phyloP scores from a whole-genome alignment of 2,797 vertebrate species.

The Pempheris klunzingeri region DNA sequence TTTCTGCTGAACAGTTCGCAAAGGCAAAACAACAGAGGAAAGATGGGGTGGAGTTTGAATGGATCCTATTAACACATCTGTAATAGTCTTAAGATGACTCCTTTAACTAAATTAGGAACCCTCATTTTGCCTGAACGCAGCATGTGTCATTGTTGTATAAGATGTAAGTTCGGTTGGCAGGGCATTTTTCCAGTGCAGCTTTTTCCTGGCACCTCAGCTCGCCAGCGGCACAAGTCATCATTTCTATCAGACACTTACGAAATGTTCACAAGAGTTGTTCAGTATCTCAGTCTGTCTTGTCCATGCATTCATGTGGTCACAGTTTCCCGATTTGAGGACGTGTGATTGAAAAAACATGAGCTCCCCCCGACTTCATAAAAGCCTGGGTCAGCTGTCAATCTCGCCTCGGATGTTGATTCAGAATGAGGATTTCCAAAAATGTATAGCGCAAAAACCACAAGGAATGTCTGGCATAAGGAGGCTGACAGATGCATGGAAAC shows the following conservation, averaged over 20 bases:
- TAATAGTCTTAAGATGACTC: slow-evolving; percentile 64
- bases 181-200: slow-evolving; percentile 71
- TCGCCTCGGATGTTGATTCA: slow-evolving; percentile 75
- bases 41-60: slow-evolving; percentile 28
- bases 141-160: slow-evolving; percentile 68
- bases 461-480: slow-evolving; percentile 68
- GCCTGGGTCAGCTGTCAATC: slow-evolving; percentile 74
- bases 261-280: slow-evolving; percentile 73
- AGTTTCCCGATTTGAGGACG: slow-evolving; percentile 60
- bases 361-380: slow-evolving; percentile 58
- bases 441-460: slow-evolving; percentile 76
- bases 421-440: slow-evolving; percentile 78
- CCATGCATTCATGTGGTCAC: slow-evolving; percentile 50
- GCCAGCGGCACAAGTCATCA: slow-evolving; percentile 66
- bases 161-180: slow-evolving; percentile 67
- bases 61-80: slow-evolving; percentile 61
- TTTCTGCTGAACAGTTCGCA: slow-evolving; percentile 17
- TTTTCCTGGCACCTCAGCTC: slow-evolving; percentile 74
- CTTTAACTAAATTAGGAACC: slow-evolving; percentile 61
- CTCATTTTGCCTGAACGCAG: slow-evolving; percentile 50
- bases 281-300: slow-evolving; percentile 68
- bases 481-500: slow-evolving; percentile 83
- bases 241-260: slow-evolving; percentile 77
- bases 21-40: slow-evolving; percentile 30
- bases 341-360: slow-evolving; percentile 70